phyloP scores from a whole-genome alignment of 2,888 invertebrate species.

The Platerodrilus igneus region DNA sequence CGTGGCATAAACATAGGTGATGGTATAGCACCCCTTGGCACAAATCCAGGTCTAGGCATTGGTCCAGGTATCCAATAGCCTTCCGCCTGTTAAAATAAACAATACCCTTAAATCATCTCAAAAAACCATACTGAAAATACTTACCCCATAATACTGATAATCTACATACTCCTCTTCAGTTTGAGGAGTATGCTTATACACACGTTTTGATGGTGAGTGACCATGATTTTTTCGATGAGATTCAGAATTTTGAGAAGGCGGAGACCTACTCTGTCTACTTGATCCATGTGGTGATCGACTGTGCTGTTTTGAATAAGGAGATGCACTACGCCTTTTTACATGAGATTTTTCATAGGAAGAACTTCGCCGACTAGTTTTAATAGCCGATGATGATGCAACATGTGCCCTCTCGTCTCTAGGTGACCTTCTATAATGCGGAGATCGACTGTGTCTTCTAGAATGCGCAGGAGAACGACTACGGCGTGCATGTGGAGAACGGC shows the following conservation, averaged over 20 bases:
- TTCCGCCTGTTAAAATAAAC: conserved; percentile 10
- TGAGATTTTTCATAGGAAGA: conserved; percentile 13
- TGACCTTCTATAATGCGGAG: conserved; percentile 11
- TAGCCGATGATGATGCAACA: neutral
- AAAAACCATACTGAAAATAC: conserved; percentile 2
- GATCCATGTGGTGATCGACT: conserved; percentile 13
- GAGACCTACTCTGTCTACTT: conserved; percentile 9
- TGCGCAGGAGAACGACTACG: conserved; percentile 15
- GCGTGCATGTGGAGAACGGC: conserved; percentile 7
- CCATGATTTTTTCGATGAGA: neutral
- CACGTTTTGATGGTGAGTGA: neutral
- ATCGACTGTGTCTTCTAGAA: conserved; percentile 9
- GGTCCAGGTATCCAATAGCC: conserved; percentile 17
- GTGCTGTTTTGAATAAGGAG: conserved; percentile 11
- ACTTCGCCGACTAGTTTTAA: conserved; percentile 8
- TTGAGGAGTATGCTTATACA: neutral
- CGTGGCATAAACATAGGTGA: conserved; percentile 11
- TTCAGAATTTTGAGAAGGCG: neutral
- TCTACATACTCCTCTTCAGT: conserved; percentile 5
- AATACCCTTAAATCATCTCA: neutral
- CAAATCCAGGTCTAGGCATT: conserved; percentile 12
- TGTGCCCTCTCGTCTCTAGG: conserved; percentile 5
- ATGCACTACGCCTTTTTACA: conserved; percentile 10
- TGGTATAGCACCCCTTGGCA: conserved; percentile 13
- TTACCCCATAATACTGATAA: conserved; percentile 18